Evolutionary conservation across 35 echinoderm and acorn worm species (phyloP).

Genomic region (Diadema setosum): DNA sequence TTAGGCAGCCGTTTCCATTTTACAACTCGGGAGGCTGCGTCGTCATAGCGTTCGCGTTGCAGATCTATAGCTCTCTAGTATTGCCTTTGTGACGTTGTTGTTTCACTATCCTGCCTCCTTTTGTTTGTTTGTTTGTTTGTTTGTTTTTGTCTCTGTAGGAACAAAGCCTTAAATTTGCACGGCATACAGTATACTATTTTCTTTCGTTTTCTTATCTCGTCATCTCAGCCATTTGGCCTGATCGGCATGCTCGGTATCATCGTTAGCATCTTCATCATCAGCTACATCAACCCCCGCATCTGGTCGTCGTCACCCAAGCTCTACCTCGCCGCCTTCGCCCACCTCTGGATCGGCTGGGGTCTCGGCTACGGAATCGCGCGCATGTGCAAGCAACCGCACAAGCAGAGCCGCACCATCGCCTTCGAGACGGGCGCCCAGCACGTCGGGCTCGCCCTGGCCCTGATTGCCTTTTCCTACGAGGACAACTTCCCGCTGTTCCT

Average conservation of each 20-base stretch:
- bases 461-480: slow-evolving; percentile 60
- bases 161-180: too few species aligned
- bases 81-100: too few species aligned
- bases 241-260: slow-evolving; percentile 30
- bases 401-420: slow-evolving; percentile 62
- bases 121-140: too few species aligned
- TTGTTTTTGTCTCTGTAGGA: too few species aligned
- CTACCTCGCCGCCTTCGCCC: slow-evolving; percentile 22
- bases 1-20: too few species aligned
- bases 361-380: slow-evolving; percentile 47
- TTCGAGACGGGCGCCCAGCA: slow-evolving; percentile 79
- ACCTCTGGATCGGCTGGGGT: slow-evolving; percentile 17
- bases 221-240: slow-evolving; percentile 24
- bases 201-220: background rate
- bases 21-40: too few species aligned
- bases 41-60: too few species aligned
- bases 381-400: slow-evolving; percentile 31
- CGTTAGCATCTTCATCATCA: slow-evolving; percentile 39
- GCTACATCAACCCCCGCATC: slow-evolving; percentile 54
- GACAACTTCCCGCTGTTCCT: background rate
- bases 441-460: slow-evolving; percentile 47
- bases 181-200: background rate
- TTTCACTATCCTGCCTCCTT: too few species aligned
- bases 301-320: slow-evolving; percentile 36
- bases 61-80: too few species aligned